phyloP scores from a whole-genome alignment of 1,140 invertebrate species.

The Lordiphosa mommai region DNA sequence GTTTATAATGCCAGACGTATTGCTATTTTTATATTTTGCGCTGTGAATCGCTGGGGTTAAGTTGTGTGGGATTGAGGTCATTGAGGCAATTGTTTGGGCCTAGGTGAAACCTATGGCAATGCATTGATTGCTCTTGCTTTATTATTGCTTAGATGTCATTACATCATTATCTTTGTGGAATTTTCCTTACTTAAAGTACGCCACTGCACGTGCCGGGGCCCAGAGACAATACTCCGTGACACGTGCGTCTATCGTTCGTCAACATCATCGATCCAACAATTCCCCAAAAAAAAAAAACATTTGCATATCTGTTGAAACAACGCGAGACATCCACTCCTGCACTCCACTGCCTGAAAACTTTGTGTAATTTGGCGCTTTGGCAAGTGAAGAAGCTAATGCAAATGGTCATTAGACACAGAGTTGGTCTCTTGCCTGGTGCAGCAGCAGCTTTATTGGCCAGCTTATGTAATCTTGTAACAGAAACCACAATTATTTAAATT shows the following conservation, averaged over 20 bases:
- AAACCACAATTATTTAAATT: slow-evolving; percentile 75
- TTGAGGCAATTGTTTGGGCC: slow-evolving; percentile 2
- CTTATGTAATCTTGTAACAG: slow-evolving; percentile 60
- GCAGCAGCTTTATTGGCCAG: slow-evolving; percentile 22
- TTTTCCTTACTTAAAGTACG: slow-evolving; percentile 10
- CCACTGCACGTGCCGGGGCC: slow-evolving; percentile 46
- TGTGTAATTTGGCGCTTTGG: slow-evolving; percentile 59
- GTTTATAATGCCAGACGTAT: slow-evolving; percentile 40
- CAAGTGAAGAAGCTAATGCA: slow-evolving; percentile 60
- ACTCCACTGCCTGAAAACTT: slow-evolving; percentile 39
- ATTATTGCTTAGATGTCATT: slow-evolving; percentile 21
- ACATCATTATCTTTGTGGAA: slow-evolving; percentile 30
- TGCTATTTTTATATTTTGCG: slow-evolving; percentile 50
- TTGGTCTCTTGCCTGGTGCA: slow-evolving; percentile 15
- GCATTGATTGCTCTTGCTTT: slow-evolving; percentile 1
- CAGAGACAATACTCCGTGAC: slow-evolving; percentile 1
- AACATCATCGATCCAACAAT: slow-evolving; percentile 43
- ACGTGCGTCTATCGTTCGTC: slow-evolving; percentile 27
- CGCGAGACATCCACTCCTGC: slow-evolving; percentile 38
- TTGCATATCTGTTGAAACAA: slow-evolving; percentile 71
- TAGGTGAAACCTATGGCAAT: slow-evolving; percentile 21
- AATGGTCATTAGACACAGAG: slow-evolving; percentile 67
- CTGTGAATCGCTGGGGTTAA: slow-evolving; percentile 48
- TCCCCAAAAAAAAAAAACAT: slow-evolving; percentile 31
- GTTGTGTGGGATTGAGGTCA: slow-evolving; percentile 56